These are phyloP conservation scores for Leucophenga maculata DNA, from an alignment of 2,888 invertebrate genomes.

Conservation along the genomic window DNA sequence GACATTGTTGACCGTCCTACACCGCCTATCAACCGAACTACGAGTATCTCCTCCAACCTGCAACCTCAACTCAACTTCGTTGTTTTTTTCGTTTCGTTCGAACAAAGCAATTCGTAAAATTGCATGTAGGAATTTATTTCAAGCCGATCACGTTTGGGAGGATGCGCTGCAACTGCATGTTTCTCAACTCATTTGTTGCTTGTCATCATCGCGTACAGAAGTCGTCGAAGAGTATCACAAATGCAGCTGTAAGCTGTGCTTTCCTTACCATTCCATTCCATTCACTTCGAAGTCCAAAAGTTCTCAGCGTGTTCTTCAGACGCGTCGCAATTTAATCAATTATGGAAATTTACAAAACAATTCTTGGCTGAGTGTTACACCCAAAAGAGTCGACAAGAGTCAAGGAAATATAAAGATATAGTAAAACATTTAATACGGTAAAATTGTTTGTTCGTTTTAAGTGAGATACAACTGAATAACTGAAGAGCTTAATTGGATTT, in stretches of 20 bases:
- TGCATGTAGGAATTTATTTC: slow-evolving; percentile 60
- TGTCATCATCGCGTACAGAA: background rate
- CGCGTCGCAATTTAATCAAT: slow-evolving; percentile 52
- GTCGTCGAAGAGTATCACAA: slow-evolving; percentile 29
- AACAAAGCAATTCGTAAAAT: slow-evolving; percentile 39
- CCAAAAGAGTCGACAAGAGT: too few species aligned
- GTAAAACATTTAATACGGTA: too few species aligned
- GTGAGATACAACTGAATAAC: too few species aligned
- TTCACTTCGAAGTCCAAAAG: background rate
- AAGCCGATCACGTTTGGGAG: background rate
- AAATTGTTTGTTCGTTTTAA: too few species aligned
- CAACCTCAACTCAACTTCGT: background rate
- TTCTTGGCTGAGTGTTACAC: slow-evolving; percentile 12
- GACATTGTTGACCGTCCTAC: slow-evolving; percentile 11
- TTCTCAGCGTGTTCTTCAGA: slow-evolving; percentile 14
- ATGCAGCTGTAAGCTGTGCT: background rate
- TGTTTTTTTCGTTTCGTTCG: background rate
- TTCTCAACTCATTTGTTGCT: background rate
- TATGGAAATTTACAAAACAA: slow-evolving; percentile 51
- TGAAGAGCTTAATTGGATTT: too few species aligned
- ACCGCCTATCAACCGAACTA: background rate
- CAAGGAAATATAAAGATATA: too few species aligned
- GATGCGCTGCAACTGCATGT: background rate
- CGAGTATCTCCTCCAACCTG: background rate
- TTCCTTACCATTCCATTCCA: slow-evolving; percentile 36